phyloP scores from a whole-genome alignment of 2,888 invertebrate genomes.

The Acronicta psi region DNA sequence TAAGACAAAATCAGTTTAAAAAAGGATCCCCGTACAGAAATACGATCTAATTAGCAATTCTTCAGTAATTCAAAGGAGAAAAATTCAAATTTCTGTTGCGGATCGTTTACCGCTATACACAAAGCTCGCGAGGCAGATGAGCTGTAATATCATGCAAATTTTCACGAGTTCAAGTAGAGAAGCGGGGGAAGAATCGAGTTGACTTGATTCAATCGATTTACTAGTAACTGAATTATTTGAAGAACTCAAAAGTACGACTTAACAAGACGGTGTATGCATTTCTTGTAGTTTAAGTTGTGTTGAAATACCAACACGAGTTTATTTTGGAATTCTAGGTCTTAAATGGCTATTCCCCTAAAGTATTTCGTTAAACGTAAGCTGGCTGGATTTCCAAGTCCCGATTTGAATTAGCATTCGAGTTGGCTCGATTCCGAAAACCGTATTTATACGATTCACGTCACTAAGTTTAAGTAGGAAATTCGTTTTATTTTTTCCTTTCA shows the following conservation, averaged over 20 bases:
- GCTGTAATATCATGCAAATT: constrained; percentile 86
- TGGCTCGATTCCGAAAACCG: constrained; percentile 34
- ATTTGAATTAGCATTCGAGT: constrained; percentile 35
- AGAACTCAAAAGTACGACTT: constrained; percentile 7
- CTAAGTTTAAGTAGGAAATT: constrained; percentile 75
- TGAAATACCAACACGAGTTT: not conserved
- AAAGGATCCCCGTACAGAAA: constrained; percentile 39
- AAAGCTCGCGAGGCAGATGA: constrained; percentile 69
- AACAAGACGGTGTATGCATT: not conserved
- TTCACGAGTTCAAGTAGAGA: constrained; percentile 65
- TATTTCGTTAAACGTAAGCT: constrained; percentile 2
- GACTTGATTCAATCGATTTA: constrained; percentile 33
- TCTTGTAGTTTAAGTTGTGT: not conserved
- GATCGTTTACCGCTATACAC: constrained; percentile 76
- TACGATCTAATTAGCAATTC: constrained; percentile 70
- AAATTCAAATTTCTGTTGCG: constrained; percentile 74
- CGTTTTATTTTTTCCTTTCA: constrained; percentile 77
- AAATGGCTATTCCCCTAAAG: not conserved
- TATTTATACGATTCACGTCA: constrained; percentile 36
- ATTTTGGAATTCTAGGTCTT: not conserved
- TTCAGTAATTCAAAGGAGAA: constrained; percentile 62
- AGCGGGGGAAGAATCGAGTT: constrained; percentile 26
- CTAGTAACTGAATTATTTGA: constrained; percentile 3
- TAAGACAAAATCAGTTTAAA: constrained; percentile 55
- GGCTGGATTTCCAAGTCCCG: constrained; percentile 14